Evolutionary conservation across 1,140 invertebrate genomes (phyloP), one percentile per base, ranked within the genome.

Genomic region (Doryteuthis pealeii): DNA sequence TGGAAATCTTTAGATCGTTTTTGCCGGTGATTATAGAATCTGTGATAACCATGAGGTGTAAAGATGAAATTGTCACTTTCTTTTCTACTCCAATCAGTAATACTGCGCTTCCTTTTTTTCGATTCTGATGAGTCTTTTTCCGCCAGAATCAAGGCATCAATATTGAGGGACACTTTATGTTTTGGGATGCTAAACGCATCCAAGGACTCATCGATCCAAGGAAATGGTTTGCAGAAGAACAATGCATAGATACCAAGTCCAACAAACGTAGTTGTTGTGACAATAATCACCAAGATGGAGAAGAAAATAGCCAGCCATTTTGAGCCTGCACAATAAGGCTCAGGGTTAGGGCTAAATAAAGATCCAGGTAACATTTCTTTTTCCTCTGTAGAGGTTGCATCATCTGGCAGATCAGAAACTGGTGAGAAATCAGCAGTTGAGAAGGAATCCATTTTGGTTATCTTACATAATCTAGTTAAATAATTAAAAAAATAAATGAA

Each of bases 161-260:
- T 81, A 69, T 80, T 74, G 22, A 76, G 35, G 30, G 82, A 84
- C 15, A 80, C 81, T 66, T 78, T 54, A 75, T 86, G 84, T 71
- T 85, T 80, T 35, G 84, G 84, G 72, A 86, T 86, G 67, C 78
- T 79, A 71, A 86, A 86, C 30, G 84, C 79, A 65, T 80, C 74
- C 43, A 84, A 77, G 15, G 84, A 86, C 67, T 83, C 83, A 70
- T 86, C 84, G 35, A 86, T 81, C n/a, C 81, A 77, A 10, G 77
- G 77, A 15, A 72, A 69, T 14, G 82, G 81, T 32, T 81, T 75
- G 33, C 74, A 62, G 5, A 80, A 65, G 66, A 84, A 76, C 28
- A 83, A 12, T 26, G 79, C 79, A 65, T 82, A 79, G 1, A 69
- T 74, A 3, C 83, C 83, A 1, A 84, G 69, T 3, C 74, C 78